These are phyloP conservation scores for Eupithecia centaureata DNA, from an alignment of 2,888 invertebrate species.

Conservation along the genomic window DNA sequence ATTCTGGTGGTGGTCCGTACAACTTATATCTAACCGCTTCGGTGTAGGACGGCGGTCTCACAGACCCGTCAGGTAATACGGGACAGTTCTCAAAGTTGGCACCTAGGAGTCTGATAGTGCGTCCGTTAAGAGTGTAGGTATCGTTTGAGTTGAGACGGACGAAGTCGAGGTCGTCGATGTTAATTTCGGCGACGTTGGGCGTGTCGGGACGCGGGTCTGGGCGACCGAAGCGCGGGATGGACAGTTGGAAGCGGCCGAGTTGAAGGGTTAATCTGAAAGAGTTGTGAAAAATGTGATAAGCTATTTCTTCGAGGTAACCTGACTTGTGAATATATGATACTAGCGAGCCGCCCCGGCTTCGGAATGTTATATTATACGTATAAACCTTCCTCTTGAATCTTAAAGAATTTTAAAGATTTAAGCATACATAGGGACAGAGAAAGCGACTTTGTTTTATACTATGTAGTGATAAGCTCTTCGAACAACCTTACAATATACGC, in stretches of 20 bases:
- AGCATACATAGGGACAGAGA: too few species aligned
- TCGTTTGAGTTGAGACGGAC: slow-evolving; percentile 65
- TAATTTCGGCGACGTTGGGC: slow-evolving; percentile 70
- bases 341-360: too few species aligned
- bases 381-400: too few species aligned
- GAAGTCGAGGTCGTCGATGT: slow-evolving; percentile 68
- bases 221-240: slow-evolving; percentile 64
- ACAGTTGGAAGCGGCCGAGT: slow-evolving; percentile 68
- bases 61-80: slow-evolving; percentile 46
- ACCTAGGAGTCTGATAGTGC: slow-evolving; percentile 73
- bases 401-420: too few species aligned
- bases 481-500: too few species aligned
- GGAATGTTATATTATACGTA: too few species aligned
- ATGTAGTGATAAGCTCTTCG: too few species aligned
- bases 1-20: slow-evolving; percentile 78
- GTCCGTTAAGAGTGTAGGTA: slow-evolving; percentile 75
- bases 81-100: slow-evolving; percentile 73
- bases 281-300: neutral
- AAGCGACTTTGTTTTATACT: too few species aligned
- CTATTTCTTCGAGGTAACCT: too few species aligned
- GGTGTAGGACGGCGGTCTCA: slow-evolving; percentile 70
- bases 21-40: slow-evolving; percentile 72
- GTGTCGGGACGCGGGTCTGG: slow-evolving; percentile 65
- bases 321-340: too few species aligned
- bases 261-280: slow-evolving; percentile 60